phyloP scores from a whole-genome alignment of 2,888 invertebrate species.

The Tipula vernalis region DNA sequence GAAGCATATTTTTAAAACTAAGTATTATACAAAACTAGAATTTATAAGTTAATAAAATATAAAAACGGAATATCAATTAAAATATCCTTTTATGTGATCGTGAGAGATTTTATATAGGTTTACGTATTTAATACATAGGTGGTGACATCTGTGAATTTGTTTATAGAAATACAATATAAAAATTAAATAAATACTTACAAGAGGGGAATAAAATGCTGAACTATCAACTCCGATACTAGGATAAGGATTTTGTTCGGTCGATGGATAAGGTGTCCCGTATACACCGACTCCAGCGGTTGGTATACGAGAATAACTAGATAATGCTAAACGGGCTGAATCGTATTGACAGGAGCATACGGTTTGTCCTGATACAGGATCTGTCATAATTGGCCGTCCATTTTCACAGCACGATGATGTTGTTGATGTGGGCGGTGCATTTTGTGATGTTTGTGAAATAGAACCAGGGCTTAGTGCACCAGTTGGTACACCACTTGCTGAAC shows the following conservation, averaged over 20 bases:
- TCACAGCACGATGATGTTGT: slow-evolving; percentile 62
- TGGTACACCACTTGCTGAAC: slow-evolving; percentile 30
- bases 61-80: neutral
- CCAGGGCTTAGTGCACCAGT: slow-evolving; percentile 31
- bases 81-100: slow-evolving; percentile 8
- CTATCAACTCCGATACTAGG: slow-evolving; percentile 88
- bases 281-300: slow-evolving; percentile 69
- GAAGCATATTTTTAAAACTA: neutral
- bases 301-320: slow-evolving; percentile 68
- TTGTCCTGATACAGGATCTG: slow-evolving; percentile 85
- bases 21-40: neutral
- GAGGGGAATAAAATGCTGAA: slow-evolving; percentile 87
- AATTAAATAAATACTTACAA: slow-evolving; percentile 55
- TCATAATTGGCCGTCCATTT: slow-evolving; percentile 81
- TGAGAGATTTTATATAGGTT: neutral
- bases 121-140: neutral
- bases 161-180: neutral
- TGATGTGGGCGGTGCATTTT: slow-evolving; percentile 26
- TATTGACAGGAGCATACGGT: slow-evolving; percentile 91
- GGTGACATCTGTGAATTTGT: neutral
- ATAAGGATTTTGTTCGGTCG: slow-evolving; percentile 84
- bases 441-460: slow-evolving; percentile 33
- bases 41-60: neutral
- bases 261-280: slow-evolving; percentile 78
- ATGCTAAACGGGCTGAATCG: slow-evolving; percentile 74